These are phyloP conservation scores for Protaetia brevitarsis DNA, from an alignment of 1,140 invertebrate species.

Conservation along the genomic window DNA sequence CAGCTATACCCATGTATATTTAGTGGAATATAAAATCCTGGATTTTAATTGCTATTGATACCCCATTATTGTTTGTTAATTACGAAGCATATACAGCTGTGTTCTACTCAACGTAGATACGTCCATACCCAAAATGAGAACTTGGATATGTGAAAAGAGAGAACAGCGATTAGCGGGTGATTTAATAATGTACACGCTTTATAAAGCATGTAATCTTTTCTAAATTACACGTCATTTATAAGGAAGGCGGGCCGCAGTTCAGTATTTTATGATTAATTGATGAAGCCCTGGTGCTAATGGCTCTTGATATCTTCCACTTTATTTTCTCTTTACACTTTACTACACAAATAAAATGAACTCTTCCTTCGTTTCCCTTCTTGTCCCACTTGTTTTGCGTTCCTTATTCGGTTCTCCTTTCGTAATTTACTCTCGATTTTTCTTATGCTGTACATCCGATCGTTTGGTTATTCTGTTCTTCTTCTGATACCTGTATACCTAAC, in stretches of 20 bases:
- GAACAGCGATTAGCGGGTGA: constrained; percentile 39
- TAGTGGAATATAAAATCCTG: no score
- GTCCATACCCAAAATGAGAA: no score
- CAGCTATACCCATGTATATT: no score
- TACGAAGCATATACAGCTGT: neutral
- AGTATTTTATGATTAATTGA: constrained; percentile 41
- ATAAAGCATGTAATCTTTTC: constrained; percentile 45
- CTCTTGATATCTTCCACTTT: constrained; percentile 41
- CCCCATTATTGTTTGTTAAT: no score
- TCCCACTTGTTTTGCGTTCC: neutral
- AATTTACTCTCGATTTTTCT: neutral
- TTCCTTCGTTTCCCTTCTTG: neutral
- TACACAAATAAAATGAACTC: constrained; percentile 20
- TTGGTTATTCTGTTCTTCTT: neutral
- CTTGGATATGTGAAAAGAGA: constrained; percentile 1
- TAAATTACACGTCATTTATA: constrained; percentile 46
- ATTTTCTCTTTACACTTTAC: constrained; percentile 26
- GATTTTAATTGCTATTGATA: no score
- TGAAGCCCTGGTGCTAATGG: constrained; percentile 40
- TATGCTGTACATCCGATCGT: neutral
- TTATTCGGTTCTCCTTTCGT: constrained; percentile 12
- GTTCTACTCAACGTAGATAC: no score
- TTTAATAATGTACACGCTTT: constrained; percentile 43
- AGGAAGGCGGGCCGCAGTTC: constrained; percentile 34
- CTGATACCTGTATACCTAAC: neutral